Percentiles rank a stretch among this genome's conserved stretches.
Conservation (phyloP, 2,888 invertebrate species). For the Cephus spinipes region DNA sequence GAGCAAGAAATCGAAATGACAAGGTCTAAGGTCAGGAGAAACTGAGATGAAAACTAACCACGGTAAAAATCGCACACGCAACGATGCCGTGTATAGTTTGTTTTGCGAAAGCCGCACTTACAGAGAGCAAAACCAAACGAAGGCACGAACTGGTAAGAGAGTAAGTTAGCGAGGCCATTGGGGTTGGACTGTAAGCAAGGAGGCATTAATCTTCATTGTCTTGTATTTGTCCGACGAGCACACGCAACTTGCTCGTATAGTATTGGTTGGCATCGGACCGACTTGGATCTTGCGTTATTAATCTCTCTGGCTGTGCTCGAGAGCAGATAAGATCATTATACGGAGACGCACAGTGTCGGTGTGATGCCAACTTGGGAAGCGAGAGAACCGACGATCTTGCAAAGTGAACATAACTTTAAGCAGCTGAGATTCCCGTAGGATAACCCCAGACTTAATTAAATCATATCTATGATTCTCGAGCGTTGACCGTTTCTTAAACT, state of each 20-base stretch:
- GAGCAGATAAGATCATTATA: slow-evolving; percentile 39
- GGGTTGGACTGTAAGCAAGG: not conserved
- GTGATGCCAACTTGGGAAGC: not conserved
- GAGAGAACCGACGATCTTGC: not conserved
- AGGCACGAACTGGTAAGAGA: slow-evolving; percentile 1
- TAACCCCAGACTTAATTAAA: not conserved
- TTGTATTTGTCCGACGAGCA: slow-evolving; percentile 54
- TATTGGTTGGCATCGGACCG: not conserved
- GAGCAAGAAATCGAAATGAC: not conserved
- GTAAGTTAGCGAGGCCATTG: not conserved
- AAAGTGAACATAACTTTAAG: not conserved
- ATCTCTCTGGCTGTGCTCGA: slow-evolving; percentile 25
- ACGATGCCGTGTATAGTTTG: not conserved
- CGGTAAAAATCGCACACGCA: not conserved
- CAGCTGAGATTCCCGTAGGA: not conserved
- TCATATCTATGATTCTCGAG: not conserved
- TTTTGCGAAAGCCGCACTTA: not conserved
- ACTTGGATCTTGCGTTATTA: slow-evolving; percentile 40
- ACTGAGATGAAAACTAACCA: not conserved
- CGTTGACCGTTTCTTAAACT: not conserved
- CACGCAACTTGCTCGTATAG: slow-evolving; percentile 22
- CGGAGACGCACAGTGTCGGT: slow-evolving; percentile 8
- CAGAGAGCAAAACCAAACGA: not conserved
- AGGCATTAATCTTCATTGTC: slow-evolving; percentile 59
- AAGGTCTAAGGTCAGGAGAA: not conserved